Base-by-base conservation (phyloP, 2,113 vertebrate genomes). In the Tenrec ecaudatus region DNA sequence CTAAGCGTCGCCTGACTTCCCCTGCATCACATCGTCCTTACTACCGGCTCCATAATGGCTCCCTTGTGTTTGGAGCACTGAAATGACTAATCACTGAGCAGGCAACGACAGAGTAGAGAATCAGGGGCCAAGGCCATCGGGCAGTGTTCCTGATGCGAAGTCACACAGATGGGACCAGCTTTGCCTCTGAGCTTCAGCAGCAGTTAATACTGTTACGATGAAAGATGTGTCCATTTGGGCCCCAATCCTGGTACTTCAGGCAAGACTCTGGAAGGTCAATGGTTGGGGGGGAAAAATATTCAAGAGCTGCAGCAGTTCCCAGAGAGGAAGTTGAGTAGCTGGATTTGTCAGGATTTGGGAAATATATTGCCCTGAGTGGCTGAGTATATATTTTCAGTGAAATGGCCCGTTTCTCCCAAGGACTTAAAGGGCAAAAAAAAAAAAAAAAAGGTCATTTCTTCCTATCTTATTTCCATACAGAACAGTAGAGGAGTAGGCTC, bases 221-320 rank as follows among this genome's bases (percentile, higher is more conserved):
- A 95, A 96, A 92, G 91, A 94, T 92, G 86, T 10, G 57, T 66
- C 66, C 80, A 53, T 69, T 78, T 81, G 64, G 73, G 40, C 73
- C 43, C 84, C 86, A 47, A 58, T 33, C 22, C 36, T n/a, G 2
- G 71, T 22, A 36, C 90, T 73, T 76, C 71, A 86, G 40, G 57
- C 40, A 90, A 89, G 53, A 47, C 53, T 90, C 53, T 80, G 53
- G 69, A 94, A 95, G 82, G 66, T 93, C 79, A 86, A 29, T 47
- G n/a, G 57, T 75, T 82, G 38, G 31, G 40, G 78, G 47, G 47
- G 11, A 53, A 43, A 94, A 38, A 89, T 40, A 89, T 40, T 1
- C 29, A 57, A 90, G n/a, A 38, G 20, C 47, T 43, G 20, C 88
- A 89, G 40, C 31, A 90, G 17, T 82, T 94, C 69, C 88, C 47